Evolutionary conservation across 2,888 invertebrate species (phyloP).

Genomic region (Pimpla rufipes): DNA sequence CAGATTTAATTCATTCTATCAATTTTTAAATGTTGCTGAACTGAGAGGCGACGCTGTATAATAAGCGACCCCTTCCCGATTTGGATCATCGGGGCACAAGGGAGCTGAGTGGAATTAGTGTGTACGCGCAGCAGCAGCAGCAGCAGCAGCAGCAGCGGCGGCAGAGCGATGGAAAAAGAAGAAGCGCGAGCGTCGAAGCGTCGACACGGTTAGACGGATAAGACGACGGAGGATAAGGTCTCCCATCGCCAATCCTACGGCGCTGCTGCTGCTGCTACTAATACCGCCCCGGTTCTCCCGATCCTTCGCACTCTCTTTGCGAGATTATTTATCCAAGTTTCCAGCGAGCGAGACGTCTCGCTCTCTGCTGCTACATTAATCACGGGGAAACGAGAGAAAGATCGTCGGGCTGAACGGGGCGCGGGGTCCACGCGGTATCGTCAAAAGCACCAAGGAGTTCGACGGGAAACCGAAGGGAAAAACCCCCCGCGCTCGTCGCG

Average conservation of each 20-base stretch:
- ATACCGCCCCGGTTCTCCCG: background rate
- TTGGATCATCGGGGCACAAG: background rate
- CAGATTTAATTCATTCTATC: too few species aligned
- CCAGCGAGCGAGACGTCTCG: background rate
- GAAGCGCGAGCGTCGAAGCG: background rate
- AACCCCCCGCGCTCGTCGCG: background rate
- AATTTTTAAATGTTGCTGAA: too few species aligned
- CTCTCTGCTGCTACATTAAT: background rate
- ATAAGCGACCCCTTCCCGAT: background rate
- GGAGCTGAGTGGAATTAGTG: background rate
- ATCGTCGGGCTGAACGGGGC: background rate
- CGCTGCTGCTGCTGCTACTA: too few species aligned
- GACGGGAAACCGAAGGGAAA: background rate
- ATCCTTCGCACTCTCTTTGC: background rate
- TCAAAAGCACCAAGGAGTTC: background rate
- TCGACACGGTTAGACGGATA: background rate
- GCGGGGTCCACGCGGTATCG: background rate
- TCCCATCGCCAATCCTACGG: background rate
- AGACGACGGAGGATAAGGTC: background rate
- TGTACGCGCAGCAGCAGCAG: background rate
- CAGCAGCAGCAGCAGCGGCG: too few species aligned
- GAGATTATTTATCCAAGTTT: conserved; percentile 8
- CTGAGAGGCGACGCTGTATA: background rate
- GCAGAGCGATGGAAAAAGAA: background rate
- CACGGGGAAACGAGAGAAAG: conserved; percentile 21